These are phyloP conservation scores for Zaprionus lachaisei DNA, from an alignment of 1,140 invertebrate species.

Conservation along the genomic window DNA sequence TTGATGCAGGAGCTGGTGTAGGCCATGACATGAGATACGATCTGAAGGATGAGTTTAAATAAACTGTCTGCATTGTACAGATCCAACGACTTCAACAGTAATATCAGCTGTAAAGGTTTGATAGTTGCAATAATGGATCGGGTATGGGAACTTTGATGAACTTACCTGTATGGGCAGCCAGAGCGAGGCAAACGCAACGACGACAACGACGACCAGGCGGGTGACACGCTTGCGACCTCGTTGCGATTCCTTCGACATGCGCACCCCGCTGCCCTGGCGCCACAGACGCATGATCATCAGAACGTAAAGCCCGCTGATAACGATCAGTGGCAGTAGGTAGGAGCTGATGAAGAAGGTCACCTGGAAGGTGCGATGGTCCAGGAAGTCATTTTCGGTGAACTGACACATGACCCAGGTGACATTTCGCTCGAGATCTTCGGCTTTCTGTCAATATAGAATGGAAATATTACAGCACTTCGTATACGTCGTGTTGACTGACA, in stretches of 20 bases:
- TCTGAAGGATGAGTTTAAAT: conserved; percentile 88
- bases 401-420: conserved; percentile 55
- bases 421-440: conserved; percentile 46
- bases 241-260: conserved; percentile 87
- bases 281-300: conserved; percentile 95
- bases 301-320: conserved; percentile 95
- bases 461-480: conserved; percentile 42
- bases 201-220: conserved; percentile 96
- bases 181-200: conserved; percentile 97
- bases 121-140: not conserved
- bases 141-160: not conserved
- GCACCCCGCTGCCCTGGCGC: conserved; percentile 91
- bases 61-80: conserved; percentile 88
- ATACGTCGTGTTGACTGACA: conserved; percentile 61
- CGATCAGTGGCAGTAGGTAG: conserved; percentile 92
- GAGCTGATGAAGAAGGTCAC: conserved; percentile 83
- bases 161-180: conserved; percentile 97
- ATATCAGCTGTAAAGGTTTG: conserved; percentile 88
- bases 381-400: conserved; percentile 41
- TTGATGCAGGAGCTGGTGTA: conserved; percentile 98
- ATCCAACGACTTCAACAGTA: conserved; percentile 91
- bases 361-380: conserved; percentile 61
- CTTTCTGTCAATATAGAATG: conserved; percentile 28
- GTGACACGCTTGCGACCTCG: conserved; percentile 96
- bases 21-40: conserved; percentile 94